Evolutionary conservation across 2,888 invertebrate genomes (phyloP).

Genomic region (Norana najaformis): DNA sequence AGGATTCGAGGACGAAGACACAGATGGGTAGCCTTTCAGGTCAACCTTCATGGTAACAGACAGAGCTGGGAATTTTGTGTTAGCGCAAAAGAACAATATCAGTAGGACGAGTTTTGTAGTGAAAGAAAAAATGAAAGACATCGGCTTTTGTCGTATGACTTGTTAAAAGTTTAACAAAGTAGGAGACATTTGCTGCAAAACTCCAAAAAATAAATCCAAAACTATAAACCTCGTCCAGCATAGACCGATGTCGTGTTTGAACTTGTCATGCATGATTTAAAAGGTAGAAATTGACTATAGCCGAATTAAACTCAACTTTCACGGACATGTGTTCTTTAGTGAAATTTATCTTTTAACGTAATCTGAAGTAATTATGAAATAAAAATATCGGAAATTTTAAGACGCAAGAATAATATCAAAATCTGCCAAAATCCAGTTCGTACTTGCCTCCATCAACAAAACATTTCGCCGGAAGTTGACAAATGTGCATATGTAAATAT

Average conservation of each 20-base stretch:
- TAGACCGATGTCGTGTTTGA: slow-evolving; percentile 5
- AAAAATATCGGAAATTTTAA: neutral
- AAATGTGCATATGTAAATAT: too few relatives aligned
- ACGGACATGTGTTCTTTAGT: neutral
- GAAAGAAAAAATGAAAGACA: too few relatives aligned
- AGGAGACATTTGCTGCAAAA: too few relatives aligned
- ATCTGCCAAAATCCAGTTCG: neutral
- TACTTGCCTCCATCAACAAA: slow-evolving; percentile 7
- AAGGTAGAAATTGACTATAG: neutral
- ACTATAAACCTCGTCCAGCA: neutral
- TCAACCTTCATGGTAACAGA: too few relatives aligned
- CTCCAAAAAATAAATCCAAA: neutral
- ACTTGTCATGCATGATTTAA: neutral
- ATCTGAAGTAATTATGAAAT: neutral
- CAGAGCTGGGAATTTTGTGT: too few relatives aligned
- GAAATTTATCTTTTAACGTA: neutral
- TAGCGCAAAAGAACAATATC: too few relatives aligned
- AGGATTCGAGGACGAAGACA: too few relatives aligned
- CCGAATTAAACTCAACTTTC: neutral
- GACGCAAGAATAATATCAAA: too few relatives aligned
- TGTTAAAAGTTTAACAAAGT: too few relatives aligned
- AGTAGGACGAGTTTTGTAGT: too few relatives aligned
- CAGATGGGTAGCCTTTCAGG: too few relatives aligned
- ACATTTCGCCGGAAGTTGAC: neutral
- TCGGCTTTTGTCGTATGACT: too few relatives aligned